Conservation (phyloP, 2,113 vertebrate species). For the Gracilinanus agilis region DNA sequence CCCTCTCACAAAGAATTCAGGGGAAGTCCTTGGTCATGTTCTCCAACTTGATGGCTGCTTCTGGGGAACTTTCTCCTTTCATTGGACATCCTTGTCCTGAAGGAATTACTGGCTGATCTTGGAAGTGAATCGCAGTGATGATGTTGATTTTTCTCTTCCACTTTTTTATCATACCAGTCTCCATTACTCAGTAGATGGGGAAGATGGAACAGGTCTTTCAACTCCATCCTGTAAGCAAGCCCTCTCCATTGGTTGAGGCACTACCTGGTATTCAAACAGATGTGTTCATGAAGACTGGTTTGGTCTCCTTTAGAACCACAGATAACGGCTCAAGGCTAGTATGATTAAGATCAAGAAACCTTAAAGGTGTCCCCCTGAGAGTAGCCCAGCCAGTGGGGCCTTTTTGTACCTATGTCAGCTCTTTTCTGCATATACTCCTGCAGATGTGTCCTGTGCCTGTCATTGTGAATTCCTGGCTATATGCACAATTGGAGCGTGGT, state of each 20-base stretch:
- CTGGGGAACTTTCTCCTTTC: not conserved
- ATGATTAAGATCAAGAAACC: slow-evolving; percentile 75
- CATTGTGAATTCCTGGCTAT: slow-evolving; percentile 41
- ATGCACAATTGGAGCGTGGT: not conserved
- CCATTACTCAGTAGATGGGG: slow-evolving; percentile 58
- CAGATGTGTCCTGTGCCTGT: slow-evolving; percentile 3
- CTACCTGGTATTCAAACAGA: slow-evolving; percentile 39
- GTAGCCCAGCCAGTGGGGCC: slow-evolving; percentile 37
- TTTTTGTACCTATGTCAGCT: not conserved
- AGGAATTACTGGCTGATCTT: slow-evolving; percentile 31
- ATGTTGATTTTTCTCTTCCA: slow-evolving; percentile 49
- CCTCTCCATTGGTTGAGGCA: not conserved
- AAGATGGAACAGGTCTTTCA: not conserved
- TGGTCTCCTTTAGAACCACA: slow-evolving; percentile 31
- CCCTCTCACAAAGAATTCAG: slow-evolving; percentile 68
- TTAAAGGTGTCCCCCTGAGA: slow-evolving; percentile 13
- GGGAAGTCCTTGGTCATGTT: slow-evolving; percentile 83
- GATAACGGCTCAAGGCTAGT: slow-evolving; percentile 9
- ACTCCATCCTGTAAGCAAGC: not conserved
- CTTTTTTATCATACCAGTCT: not conserved
- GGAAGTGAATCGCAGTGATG: not conserved
- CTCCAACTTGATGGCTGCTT: not conserved
- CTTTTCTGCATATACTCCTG: slow-evolving; percentile 11
- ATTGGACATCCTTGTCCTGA: not conserved
- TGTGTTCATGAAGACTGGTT: not conserved